Evolutionary conservation across 2,113 vertebrate species (phyloP), one percentile per base, ranked within the genome.

Genomic region (Copsychus sechellarum): DNA sequence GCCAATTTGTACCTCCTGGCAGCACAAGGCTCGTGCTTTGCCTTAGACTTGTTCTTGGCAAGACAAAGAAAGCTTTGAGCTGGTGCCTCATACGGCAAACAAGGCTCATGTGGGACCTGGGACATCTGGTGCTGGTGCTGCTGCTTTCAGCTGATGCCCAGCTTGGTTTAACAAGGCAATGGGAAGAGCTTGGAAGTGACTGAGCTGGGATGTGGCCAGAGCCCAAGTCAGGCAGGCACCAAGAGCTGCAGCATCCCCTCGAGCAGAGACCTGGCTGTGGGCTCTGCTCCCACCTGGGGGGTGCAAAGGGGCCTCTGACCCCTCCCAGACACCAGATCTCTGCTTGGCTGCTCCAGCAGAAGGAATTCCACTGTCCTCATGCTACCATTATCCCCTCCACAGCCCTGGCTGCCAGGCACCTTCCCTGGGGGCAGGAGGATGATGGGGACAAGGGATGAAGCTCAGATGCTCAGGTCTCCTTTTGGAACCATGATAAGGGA

Each of bases 1-100:
- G 96, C 91, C 95, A 95, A 33, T 92, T 92, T 80, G 57, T 73
- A 47, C 76, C 92, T 86, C 81, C 87, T 88, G 80, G 87, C 93
- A 95, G 89, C 38, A 1, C 3, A 1, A 47, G 58, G 88, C 40
- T 54, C 1, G 0, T n/a, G 67, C 66, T 90, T 43, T 64, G 79
- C 93, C 65, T 61, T 13, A 65, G 54, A 7, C 80, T 92, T 80
- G 38, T 25, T 51, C 90, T 89, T 83, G 79, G 80, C 29, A 10
- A 82, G 80, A 62, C 42, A 47, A 76, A 66, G 86, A 51, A 79
- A 91, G 45, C 58, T 74, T 89, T 10, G 66, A 76, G 71, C 78
- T 45, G 67, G n/a, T 88, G 86, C 40, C 69, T 92, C 47, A 4
- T 6, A 20, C 0, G 0, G 91, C 16, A 89, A 73, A 79, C 40